Conservation (phyloP, 2,113 vertebrate species). For the Todiramphus chloris region DNA sequence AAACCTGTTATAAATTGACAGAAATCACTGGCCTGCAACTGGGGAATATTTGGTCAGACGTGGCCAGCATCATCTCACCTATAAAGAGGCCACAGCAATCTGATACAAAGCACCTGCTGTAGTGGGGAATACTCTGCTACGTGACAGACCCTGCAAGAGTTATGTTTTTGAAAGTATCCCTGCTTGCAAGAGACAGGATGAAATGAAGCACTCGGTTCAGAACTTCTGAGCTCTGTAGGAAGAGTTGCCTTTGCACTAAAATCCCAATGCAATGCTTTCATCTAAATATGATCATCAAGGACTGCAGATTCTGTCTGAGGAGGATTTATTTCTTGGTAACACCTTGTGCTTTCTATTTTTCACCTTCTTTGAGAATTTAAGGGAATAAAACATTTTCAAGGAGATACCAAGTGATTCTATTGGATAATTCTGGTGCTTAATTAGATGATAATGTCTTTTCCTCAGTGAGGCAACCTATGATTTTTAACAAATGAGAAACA, state of each 20-base stretch:
- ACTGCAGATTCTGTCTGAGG: neutral
- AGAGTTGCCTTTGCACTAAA: neutral
- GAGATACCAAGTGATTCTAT: neutral
- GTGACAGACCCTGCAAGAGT: neutral
- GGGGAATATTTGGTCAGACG: neutral
- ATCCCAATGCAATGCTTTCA: neutral
- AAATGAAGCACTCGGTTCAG: neutral
- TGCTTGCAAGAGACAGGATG: neutral
- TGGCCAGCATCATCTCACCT: neutral
- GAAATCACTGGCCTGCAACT: no score
- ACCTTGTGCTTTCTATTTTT: neutral
- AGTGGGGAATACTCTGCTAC: neutral
- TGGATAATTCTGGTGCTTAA: neutral
- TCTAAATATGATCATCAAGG: neutral
- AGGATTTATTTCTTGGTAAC: neutral
- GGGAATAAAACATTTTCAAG: neutral
- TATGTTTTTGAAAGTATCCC: neutral
- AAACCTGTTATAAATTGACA: neutral
- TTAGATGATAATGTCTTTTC: slow-evolving; percentile 11
- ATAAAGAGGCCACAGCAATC: neutral
- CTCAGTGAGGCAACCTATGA: neutral
- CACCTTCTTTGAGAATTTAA: neutral
- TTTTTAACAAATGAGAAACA: neutral
- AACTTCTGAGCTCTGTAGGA: neutral
- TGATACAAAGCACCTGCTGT: neutral